phyloP scores from a whole-genome alignment of 2,113 vertebrate species.

The Onychorhynchus coronatus region DNA sequence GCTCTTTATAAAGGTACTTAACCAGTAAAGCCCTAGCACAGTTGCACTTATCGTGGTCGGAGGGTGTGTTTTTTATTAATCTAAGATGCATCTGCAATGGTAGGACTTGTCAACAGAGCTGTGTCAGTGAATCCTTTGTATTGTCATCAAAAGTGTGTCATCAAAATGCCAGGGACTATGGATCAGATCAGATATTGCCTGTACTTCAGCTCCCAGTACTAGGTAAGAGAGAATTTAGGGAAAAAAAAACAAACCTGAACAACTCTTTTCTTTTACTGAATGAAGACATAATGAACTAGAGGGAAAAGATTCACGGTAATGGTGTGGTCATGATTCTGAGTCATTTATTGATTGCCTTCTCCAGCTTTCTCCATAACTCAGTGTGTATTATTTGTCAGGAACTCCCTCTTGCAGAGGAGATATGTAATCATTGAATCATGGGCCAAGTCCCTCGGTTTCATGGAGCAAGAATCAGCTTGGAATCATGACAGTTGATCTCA shows the following conservation, averaged over 20 bases:
- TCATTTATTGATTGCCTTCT: not conserved
- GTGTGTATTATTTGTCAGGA: not conserved
- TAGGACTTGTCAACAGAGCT: not conserved
- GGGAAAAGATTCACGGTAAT: not conserved
- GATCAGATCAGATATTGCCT: not conserved
- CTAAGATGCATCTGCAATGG: not conserved
- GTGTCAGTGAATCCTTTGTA: slow-evolving; percentile 14
- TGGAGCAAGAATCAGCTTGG: not conserved
- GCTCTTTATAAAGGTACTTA: not conserved
- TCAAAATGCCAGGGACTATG: not conserved
- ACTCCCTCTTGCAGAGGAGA: not conserved
- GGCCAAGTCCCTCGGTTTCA: not conserved
- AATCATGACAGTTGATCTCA: not conserved
- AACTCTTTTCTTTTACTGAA: not conserved
- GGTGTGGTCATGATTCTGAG: not conserved
- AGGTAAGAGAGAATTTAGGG: not conserved
- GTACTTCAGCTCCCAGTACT: not conserved
- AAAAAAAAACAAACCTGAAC: not conserved
- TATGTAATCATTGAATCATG: not conserved
- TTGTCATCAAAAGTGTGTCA: not conserved
- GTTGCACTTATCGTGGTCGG: not conserved
- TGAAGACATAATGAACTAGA: not conserved
- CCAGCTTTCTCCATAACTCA: not conserved
- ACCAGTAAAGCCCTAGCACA: not conserved
- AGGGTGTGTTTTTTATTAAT: not conserved